Base-by-base conservation (phyloP, 1,140 invertebrate species). In the Drosophila bocki region DNA sequence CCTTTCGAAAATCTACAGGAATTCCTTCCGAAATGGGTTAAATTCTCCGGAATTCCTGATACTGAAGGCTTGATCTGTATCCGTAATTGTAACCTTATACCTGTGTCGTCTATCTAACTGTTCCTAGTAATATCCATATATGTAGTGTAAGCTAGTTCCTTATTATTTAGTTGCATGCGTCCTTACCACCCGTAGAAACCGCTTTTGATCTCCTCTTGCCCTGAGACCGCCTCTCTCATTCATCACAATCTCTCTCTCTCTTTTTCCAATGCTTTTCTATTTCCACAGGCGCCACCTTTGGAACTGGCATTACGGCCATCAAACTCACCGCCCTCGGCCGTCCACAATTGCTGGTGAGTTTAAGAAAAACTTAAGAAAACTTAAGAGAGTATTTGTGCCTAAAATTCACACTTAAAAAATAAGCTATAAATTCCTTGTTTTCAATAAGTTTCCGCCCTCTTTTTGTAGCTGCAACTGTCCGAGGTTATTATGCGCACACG, bases 311-410 rank as follows among this genome's bases (percentile, higher is more conserved):
- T 90, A 98, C 98, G 84, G 99, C 99, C 32, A 96, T 99, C 54
- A 99, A 99, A 94, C 93, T 99, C 84, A 99, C 99, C 37, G 99
- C 99, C 17, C 95, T 99, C 22, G 99, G 99, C 79, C 95, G 98
- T 92, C 99, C 99, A 68, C 98, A 99, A 93, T 94, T 99, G 77
- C 94, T 99, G 95, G 98, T 99, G 94, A 86, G 91, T 79, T 26
- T 0, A 7, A 12, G 26, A 29, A 29, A 29, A 6, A 26, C 26
- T 26, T 26, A 5, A 22, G 19, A 19, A 19, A 19, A 19, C 19
- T 19, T 19, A 19, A 19, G 26, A 26, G 26, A 26, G 26, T 4
- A 4, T 26, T 26, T 26, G 26, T 26, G 26, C 26, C 26, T 29
- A 29, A 29, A 29, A 26, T 26, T 3, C 3, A 26, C 26, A 26